A percentile compares a stretch with the other conserved stretches of the same genome.
Conservation (phyloP, 1,140 invertebrate species). For the Drosophila parabipectinata region DNA sequence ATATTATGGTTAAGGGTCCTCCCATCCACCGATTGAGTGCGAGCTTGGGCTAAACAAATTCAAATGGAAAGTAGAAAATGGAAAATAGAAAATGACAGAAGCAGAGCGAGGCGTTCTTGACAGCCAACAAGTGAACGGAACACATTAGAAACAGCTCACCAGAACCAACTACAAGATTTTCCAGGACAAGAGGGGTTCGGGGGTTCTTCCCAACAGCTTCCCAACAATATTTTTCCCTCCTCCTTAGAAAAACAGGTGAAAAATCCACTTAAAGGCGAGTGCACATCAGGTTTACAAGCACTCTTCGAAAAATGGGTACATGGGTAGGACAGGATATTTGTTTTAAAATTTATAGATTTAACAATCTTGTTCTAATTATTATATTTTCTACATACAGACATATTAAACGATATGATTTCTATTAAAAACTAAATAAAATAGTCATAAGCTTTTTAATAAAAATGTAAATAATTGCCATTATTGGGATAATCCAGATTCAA, state of each 20-base stretch:
- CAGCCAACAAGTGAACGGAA: conserved; percentile 61
- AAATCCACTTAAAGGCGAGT: conserved; percentile 72
- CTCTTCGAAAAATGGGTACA: conserved; percentile 13
- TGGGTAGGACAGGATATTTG: neutral
- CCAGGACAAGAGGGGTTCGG: conserved; percentile 1
- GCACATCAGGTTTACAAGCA: conserved; percentile 54
- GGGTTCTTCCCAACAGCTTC: neutral
- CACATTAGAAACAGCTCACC: conserved; percentile 55
- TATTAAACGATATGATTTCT: too few relatives aligned
- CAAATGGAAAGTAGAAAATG: conserved; percentile 68
- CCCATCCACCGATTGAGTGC: conserved; percentile 27
- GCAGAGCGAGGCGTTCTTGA: conserved; percentile 42
- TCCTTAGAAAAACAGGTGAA: conserved; percentile 56
- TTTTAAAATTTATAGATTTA: neutral
- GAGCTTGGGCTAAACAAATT: conserved; percentile 50
- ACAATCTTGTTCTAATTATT: too few relatives aligned
- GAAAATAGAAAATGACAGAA: conserved; percentile 67
- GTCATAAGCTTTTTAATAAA: too few relatives aligned
- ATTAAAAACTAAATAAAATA: too few relatives aligned
- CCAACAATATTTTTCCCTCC: conserved; percentile 25
- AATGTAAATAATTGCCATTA: too few relatives aligned
- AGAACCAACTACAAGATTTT: conserved; percentile 48
- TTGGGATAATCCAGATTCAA: too few relatives aligned
- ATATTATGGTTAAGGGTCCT: conserved; percentile 55
- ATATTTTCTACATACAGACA: too few relatives aligned